A percentile compares a stretch with the other conserved stretches of the same genome.
phyloP scores from a whole-genome alignment of 2,113 vertebrate species.

The Proteles cristata region DNA sequence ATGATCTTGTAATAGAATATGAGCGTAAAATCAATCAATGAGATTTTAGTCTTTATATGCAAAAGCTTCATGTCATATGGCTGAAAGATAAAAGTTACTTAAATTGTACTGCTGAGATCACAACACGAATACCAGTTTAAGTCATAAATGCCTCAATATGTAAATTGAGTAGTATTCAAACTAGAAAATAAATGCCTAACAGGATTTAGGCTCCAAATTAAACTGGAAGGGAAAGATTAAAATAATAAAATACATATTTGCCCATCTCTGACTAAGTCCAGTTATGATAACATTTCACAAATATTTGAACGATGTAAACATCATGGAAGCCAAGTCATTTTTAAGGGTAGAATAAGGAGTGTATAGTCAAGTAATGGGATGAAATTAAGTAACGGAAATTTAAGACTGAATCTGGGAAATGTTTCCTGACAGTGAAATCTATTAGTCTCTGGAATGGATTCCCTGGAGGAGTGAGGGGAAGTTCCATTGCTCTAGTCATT shows the following conservation, averaged over 20 bases:
- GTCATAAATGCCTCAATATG: slow-evolving; percentile 22
- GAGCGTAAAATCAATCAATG: slow-evolving; percentile 72
- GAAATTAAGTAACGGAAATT: slow-evolving; percentile 85
- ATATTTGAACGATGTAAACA: slow-evolving; percentile 76
- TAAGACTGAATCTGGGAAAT: slow-evolving; percentile 83
- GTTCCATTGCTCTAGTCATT: slow-evolving; percentile 81
- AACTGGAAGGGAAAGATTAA: slow-evolving; percentile 77
- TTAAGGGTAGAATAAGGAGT: slow-evolving; percentile 79
- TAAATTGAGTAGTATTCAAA: slow-evolving; percentile 39
- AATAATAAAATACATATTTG: slow-evolving; percentile 75
- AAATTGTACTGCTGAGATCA: background rate
- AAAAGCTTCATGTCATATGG: background rate
- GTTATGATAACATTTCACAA: slow-evolving; percentile 74
- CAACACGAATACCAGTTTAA: slow-evolving; percentile 27
- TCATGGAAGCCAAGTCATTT: slow-evolving; percentile 78
- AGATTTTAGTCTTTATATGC: slow-evolving; percentile 66
- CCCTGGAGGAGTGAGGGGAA: slow-evolving; percentile 78
- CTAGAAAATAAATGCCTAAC: slow-evolving; percentile 63
- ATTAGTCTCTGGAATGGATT: slow-evolving; percentile 82
- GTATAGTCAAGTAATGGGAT: slow-evolving; percentile 83
- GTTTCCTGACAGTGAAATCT: slow-evolving; percentile 85
- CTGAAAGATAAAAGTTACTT: background rate
- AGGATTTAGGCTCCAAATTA: slow-evolving; percentile 56
- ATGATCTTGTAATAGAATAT: slow-evolving; percentile 71
- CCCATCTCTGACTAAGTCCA: slow-evolving; percentile 55